These are phyloP conservation scores for Hydrochoerus hydrochaeris DNA, from an alignment of 2,113 vertebrate genomes.

Conservation along the genomic window DNA sequence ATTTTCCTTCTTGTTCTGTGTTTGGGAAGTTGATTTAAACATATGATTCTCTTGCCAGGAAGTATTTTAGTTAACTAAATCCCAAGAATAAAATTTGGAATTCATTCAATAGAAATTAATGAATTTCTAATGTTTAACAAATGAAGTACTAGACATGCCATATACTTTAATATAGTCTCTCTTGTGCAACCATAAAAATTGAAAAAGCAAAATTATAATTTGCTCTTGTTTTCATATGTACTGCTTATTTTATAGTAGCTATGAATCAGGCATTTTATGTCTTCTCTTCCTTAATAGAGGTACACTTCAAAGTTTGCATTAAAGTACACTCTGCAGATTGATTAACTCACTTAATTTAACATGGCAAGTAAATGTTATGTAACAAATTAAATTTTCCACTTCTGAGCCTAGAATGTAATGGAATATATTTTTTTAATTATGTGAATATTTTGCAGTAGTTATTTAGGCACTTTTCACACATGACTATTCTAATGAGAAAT, in stretches of 20 bases:
- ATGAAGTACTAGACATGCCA: not conserved
- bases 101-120: not conserved
- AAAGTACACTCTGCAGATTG: not conserved
- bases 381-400: not conserved
- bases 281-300: not conserved
- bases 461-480: not conserved
- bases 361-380: not conserved
- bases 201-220: not conserved
- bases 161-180: not conserved
- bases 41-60: not conserved
- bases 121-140: not conserved
- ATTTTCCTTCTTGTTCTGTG: not conserved
- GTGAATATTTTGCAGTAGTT: not conserved
- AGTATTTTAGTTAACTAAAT: not conserved
- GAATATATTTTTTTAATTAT: not conserved
- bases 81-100: not conserved
- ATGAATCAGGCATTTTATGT: not conserved
- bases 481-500: not conserved
- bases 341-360: not conserved
- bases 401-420: not conserved
- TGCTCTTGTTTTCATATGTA: not conserved
- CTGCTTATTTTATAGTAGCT: not conserved
- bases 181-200: not conserved
- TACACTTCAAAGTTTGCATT: not conserved
- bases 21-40: not conserved